A percentile compares a stretch with the other conserved stretches of the same genome.
Evolutionary conservation across 2,113 vertebrate species (phyloP).

Genomic region (Campylomormyrus numenius): DNA sequence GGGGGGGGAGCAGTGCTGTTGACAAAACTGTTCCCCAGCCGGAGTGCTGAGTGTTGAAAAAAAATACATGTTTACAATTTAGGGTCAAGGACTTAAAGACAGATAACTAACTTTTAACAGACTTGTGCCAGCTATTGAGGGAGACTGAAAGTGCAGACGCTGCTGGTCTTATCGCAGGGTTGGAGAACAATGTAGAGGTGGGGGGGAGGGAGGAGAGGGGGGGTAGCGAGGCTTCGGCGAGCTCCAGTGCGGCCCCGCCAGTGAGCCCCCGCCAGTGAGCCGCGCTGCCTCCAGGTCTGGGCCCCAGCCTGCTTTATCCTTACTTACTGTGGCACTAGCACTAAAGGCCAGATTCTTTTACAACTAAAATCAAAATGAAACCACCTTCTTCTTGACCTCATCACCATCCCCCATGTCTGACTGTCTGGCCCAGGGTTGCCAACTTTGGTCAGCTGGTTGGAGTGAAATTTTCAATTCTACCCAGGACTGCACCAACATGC

Average conservation of each 20-base stretch:
- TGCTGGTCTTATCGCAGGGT: neutral
- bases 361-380: neutral
- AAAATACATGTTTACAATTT: constrained; percentile 85
- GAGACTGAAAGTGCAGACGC: constrained; percentile 28
- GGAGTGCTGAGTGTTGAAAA: constrained; percentile 72
- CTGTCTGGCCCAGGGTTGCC: neutral
- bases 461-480: neutral
- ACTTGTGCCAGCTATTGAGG: constrained; percentile 70
- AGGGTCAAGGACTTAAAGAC: constrained; percentile 93
- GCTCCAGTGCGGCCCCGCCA: neutral
- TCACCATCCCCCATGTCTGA: neutral
- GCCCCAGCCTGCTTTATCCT: neutral
- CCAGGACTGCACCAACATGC: neutral
- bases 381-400: neutral
- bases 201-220: neutral
- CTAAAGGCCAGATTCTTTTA: neutral
- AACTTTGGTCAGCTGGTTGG: neutral
- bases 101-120: constrained; percentile 83
- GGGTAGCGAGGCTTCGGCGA: neutral
- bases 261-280: neutral
- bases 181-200: neutral
- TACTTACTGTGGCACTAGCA: neutral
- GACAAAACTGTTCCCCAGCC: constrained; percentile 78
- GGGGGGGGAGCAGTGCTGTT: constrained; percentile 61
- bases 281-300: neutral